phyloP scores from a whole-genome alignment of 1,140 invertebrate genomes.

The Atta colombica region DNA sequence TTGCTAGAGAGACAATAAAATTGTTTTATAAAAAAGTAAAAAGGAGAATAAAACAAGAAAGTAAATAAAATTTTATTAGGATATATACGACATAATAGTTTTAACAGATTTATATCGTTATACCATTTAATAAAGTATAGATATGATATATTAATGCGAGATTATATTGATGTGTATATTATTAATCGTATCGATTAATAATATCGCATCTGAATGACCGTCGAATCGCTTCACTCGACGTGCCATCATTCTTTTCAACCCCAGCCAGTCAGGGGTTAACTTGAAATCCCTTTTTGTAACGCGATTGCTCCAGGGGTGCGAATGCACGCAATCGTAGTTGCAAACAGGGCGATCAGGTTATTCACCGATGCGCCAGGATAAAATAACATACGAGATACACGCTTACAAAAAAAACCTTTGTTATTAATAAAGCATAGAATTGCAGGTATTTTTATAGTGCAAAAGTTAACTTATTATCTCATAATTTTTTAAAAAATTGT shows the following conservation, averaged over 20 bases:
- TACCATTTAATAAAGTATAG: not conserved
- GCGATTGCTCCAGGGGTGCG: constrained; percentile 49
- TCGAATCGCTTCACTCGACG: constrained; percentile 62
- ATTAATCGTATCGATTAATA: constrained; percentile 43
- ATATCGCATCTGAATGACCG: constrained; percentile 74
- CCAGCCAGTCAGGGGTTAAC: constrained; percentile 46
- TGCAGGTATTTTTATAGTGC: not conserved
- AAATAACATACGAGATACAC: not conserved
- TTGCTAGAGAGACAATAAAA: not conserved
- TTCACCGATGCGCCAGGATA: constrained; percentile 37
- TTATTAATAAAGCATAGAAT: constrained; percentile 5
- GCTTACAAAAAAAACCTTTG: not conserved
- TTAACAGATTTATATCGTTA: not conserved
- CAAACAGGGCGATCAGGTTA: constrained; percentile 50
- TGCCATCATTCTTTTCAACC: constrained; percentile 13
- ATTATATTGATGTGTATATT: no score
- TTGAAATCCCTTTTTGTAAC: constrained; percentile 55
- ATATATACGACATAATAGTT: not conserved
- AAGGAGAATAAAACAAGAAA: not conserved
- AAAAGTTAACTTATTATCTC: not conserved
- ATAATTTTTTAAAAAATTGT: not conserved
- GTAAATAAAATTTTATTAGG: not conserved
- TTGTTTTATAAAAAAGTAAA: not conserved
- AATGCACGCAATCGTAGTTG: constrained; percentile 40
- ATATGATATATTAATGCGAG: not conserved